Percentiles rank a stretch among this genome's conserved stretches.
Evolutionary conservation across 64 coral and sea anemone genomes (phyloP).

Genomic region (Montipora cactus): DNA sequence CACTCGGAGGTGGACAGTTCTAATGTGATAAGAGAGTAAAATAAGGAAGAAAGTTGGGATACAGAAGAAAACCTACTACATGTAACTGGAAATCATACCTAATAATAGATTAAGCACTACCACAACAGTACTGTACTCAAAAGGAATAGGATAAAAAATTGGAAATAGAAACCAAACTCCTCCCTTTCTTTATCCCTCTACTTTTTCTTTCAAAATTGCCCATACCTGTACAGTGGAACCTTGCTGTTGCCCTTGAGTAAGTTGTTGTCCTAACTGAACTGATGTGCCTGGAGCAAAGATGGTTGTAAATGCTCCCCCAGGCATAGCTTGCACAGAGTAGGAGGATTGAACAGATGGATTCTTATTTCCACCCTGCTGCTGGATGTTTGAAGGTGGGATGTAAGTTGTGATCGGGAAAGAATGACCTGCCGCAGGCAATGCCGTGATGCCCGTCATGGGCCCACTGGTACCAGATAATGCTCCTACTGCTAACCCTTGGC

Average conservation of each 20-base stretch:
- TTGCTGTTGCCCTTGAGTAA: conserved; percentile 85
- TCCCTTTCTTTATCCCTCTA: too few relatives aligned
- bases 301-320: conserved; percentile 91
- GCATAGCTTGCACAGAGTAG: conserved; percentile 95
- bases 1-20: too few relatives aligned
- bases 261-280: conserved; percentile 82
- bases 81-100: too few relatives aligned
- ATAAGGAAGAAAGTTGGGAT: not conserved
- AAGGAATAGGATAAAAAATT: too few relatives aligned
- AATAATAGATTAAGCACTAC: too few relatives aligned
- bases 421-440: conserved; percentile 83
- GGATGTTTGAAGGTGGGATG: conserved; percentile 82
- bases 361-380: conserved; percentile 80
- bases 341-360: conserved; percentile 69
- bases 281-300: conserved; percentile 92
- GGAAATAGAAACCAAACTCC: too few relatives aligned
- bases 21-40: not conserved
- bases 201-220: too few relatives aligned
- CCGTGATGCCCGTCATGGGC: conserved; percentile 96
- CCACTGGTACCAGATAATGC: conserved; percentile 39
- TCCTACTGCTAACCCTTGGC: conserved; percentile 72
- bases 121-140: too few relatives aligned
- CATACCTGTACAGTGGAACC: conserved; percentile 83
- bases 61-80: too few relatives aligned
- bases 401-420: conserved; percentile 99